These are phyloP conservation scores for Autographa gamma DNA, from an alignment of 2,888 invertebrate species.

Conservation along the genomic window DNA sequence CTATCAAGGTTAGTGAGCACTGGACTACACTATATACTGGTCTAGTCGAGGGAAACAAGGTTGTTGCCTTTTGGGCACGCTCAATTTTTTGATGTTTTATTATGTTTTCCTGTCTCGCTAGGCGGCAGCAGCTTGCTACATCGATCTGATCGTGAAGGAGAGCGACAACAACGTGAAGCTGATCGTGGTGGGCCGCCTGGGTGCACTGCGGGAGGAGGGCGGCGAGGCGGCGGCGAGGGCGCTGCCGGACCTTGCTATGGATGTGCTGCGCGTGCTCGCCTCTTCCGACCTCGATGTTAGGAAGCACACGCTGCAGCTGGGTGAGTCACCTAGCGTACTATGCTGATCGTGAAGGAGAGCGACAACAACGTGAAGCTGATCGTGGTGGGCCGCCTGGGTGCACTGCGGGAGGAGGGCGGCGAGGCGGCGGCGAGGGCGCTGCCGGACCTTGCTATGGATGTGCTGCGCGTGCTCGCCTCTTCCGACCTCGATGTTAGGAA, in stretches of 20 bases:
- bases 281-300: constrained; percentile 98
- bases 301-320: constrained; percentile 92
- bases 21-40: background rate
- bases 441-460: too few species aligned
- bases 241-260: constrained; percentile 97
- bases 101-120: too few species aligned
- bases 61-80: too few species aligned
- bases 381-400: too few species aligned
- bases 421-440: too few species aligned
- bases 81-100: too few species aligned
- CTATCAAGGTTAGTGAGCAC: constrained; percentile 92
- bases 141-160: constrained; percentile 99
- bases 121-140: constrained; percentile 99
- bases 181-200: constrained; percentile 98
- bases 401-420: too few species aligned
- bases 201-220: constrained; percentile 95
- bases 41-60: too few species aligned
- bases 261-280: constrained; percentile 97
- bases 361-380: constrained; percentile 99
- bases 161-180: constrained; percentile 99
- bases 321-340: background rate
- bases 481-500: too few species aligned
- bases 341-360: constrained; percentile 84
- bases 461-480: too few species aligned
- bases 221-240: constrained; percentile 94